phyloP scores from a whole-genome alignment of 1,140 invertebrate species.

The Panagrolaimus sp. region DNA sequence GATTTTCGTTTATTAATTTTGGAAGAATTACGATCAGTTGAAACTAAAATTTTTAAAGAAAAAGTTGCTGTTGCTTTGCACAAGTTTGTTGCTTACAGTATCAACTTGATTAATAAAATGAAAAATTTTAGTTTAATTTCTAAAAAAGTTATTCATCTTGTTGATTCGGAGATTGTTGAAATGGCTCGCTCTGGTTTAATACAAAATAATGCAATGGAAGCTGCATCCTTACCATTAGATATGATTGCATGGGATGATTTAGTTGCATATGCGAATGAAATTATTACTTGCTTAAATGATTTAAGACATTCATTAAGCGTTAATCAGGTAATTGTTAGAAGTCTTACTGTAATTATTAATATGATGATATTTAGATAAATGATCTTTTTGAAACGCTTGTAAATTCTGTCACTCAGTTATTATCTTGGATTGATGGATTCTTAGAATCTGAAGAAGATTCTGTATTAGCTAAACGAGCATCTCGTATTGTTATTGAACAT shows the following conservation, averaged over 20 bases:
- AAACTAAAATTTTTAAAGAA: conserved; percentile 12
- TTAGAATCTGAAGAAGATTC: conserved; percentile 10
- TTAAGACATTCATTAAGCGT: conserved; percentile 47
- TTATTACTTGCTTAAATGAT: conserved; percentile 49
- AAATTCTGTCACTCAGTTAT: conserved; percentile 30
- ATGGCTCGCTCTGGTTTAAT: conserved; percentile 39
- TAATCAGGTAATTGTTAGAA: conserved; percentile 31
- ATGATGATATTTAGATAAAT: conserved; percentile 25
- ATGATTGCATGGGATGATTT: conserved; percentile 55
- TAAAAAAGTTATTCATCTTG: conserved; percentile 30
- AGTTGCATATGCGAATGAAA: conserved; percentile 51
- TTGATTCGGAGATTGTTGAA: conserved; percentile 48
- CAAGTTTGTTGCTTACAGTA: not conserved
- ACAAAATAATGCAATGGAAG: conserved; percentile 21
- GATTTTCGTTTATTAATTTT: conserved; percentile 51
- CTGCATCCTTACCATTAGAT: conserved; percentile 41
- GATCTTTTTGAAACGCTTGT: conserved; percentile 31
- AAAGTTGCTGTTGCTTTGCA: not conserved
- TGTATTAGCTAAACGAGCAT: conserved; percentile 27
- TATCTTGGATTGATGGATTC: conserved; percentile 38
- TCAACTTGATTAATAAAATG: too few relatives aligned
- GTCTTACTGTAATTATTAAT: not conserved
- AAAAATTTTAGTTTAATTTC: conserved; percentile 33
- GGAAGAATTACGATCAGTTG: conserved; percentile 28
- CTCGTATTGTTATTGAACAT: conserved; percentile 28